These are phyloP conservation scores for Haemorhous mexicanus DNA, from an alignment of 2,113 vertebrate species.

Conservation along the genomic window DNA sequence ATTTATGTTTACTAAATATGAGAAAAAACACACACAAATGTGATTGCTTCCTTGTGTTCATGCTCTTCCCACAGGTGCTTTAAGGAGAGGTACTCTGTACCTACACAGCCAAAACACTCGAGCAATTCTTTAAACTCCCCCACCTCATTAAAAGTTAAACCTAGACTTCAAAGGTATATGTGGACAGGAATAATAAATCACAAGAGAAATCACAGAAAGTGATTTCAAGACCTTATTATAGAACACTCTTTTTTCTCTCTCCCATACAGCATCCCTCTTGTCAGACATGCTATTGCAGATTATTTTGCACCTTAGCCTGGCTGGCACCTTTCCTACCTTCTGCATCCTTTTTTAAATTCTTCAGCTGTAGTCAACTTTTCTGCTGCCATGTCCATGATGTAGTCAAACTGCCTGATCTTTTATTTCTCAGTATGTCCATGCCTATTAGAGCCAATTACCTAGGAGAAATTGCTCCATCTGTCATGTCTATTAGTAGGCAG, in stretches of 20 bases:
- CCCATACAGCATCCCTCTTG: background rate
- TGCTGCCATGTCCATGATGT: background rate
- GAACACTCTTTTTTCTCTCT: background rate
- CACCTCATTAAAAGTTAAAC: background rate
- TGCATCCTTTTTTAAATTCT: background rate
- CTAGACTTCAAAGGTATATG: background rate
- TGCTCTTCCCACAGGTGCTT: background rate
- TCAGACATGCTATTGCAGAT: accelerated
- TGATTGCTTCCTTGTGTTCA: background rate
- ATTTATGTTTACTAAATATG: background rate
- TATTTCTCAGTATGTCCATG: background rate
- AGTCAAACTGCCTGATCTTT: background rate
- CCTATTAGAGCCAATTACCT: background rate
- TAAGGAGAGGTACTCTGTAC: background rate
- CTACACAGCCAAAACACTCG: background rate
- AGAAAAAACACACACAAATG: background rate
- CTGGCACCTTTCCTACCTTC: background rate
- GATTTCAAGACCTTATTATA: background rate
- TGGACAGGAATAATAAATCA: background rate
- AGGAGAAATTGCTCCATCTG: background rate
- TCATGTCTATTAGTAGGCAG: background rate
- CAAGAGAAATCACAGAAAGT: background rate
- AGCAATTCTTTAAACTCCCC: background rate
- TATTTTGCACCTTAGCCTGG: background rate
- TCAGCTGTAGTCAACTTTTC: background rate